Evolutionary conservation across 1,140 invertebrate species (phyloP).

Genomic region (Drosophila pachea): DNA sequence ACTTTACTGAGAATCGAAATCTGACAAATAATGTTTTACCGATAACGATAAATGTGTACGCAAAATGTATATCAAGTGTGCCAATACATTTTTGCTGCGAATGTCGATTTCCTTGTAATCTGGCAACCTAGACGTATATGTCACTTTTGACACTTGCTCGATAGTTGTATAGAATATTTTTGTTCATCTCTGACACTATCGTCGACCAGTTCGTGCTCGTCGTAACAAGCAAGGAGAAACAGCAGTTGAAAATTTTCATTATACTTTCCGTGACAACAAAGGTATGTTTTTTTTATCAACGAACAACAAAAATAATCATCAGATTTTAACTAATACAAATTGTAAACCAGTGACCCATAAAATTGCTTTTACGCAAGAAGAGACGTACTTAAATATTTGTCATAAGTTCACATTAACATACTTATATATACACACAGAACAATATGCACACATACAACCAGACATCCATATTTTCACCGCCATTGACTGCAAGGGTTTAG

Average conservation of each 20-base stretch:
- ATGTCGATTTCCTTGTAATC: constrained; percentile 1
- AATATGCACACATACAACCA: constrained; percentile 17
- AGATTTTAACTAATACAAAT: constrained; percentile 47
- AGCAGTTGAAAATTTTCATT: constrained; percentile 70
- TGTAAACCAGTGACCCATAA: constrained; percentile 54
- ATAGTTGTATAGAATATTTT: constrained; percentile 26
- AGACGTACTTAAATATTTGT: constrained; percentile 53
- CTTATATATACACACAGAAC: constrained; percentile 15
- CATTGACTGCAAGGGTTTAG: constrained; percentile 52
- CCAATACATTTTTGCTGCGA: not conserved
- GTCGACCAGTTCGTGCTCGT: constrained; percentile 38
- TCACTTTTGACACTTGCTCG: constrained; percentile 48
- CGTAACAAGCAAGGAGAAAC: constrained; percentile 53
- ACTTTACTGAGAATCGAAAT: not conserved
- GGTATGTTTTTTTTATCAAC: constrained; percentile 60
- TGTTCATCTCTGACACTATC: constrained; percentile 37
- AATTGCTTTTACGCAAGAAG: constrained; percentile 49
- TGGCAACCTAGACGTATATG: constrained; percentile 46
- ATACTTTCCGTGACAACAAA: constrained; percentile 70
- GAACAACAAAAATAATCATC: constrained; percentile 31
- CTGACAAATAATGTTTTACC: not conserved
- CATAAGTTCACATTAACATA: constrained; percentile 43
- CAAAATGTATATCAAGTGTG: not conserved
- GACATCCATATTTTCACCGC: constrained; percentile 47
- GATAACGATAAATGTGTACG: constrained; percentile 7